A percentile compares a stretch with the other conserved stretches of the same genome.
Conservation (phyloP, 2,113 vertebrate genomes). For the Zonotrichia leucophrys region DNA sequence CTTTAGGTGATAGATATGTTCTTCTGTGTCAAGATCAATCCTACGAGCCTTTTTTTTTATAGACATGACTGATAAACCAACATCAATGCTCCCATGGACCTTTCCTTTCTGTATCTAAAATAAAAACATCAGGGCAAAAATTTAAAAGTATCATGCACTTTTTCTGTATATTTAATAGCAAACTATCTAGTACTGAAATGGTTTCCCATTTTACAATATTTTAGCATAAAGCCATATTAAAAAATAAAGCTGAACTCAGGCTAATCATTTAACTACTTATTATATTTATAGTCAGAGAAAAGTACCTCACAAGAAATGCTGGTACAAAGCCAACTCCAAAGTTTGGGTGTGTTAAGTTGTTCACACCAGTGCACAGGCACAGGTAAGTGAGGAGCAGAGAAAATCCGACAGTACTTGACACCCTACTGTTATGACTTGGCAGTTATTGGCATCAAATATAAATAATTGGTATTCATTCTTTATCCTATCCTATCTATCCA, state of each 20-base stretch:
- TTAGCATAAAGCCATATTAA: background rate
- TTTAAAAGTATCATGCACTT: background rate
- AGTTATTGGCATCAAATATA: background rate
- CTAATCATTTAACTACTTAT: background rate
- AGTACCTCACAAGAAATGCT: background rate
- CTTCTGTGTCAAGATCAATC: slow-evolving; percentile 97
- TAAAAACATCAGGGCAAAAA: slow-evolving; percentile 5
- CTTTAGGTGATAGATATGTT: slow-evolving; percentile 99
- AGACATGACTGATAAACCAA: slow-evolving; percentile 97
- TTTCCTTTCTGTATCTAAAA: slow-evolving; percentile 96
- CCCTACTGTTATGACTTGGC: background rate
- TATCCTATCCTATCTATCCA: background rate
- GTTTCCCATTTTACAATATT: background rate
- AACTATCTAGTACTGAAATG: background rate
- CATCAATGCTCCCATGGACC: slow-evolving; percentile 96
- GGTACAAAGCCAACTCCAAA: background rate
- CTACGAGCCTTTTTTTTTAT: slow-evolving; percentile 96
- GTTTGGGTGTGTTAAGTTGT: background rate
- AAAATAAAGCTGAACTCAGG: background rate
- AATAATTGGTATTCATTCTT: background rate
- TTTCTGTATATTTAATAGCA: background rate
- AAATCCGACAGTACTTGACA: background rate
- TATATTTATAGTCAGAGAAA: background rate
- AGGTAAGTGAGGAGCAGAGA: background rate
- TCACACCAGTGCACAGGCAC: background rate